Evolutionary conservation across 2,888 invertebrate genomes (phyloP), one percentile per base, ranked within the genome.

Genomic region (Podabrus alpinus): DNA sequence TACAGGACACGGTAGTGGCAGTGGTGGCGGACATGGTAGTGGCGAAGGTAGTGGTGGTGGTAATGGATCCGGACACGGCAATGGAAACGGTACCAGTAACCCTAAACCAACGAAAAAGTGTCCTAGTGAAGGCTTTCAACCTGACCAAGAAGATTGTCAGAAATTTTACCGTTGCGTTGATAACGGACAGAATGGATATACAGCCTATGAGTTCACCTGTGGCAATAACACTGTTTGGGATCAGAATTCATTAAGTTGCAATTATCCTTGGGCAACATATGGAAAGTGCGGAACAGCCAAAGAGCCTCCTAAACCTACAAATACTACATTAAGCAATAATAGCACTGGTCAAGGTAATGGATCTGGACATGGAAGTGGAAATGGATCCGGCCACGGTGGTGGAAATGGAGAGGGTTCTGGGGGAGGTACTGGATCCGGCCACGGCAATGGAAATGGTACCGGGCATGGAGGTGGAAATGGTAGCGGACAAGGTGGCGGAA

Each of bases 161-260:
- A 93, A 92, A 84, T 95, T 95, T 87, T 94, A 94, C 84, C 90
- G 94, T 79, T 95, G 95, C 86, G 94, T 94, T 17, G 88, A 89
- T 73, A 89, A 90, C 82, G 91, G 90, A 0, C 87, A 89, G 21
- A 90, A 90, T 75, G 88, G 89, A 3, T 93, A 88, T 81, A 91
- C 87, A 66, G 92, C 90, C 86, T 92, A 93, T 83, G 92, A 94
- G 77, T 95, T 94, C 84, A 88, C 88, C 13, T 95, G 95, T 85
- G 93, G 92, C 3, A 90, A 92, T 9, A 71, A 69, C 15, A 77
- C 75, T 13, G 80, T 79, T 13, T 79, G 78, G 79, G 80, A 79
- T 72, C 29, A 64, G 15, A 11, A 66, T 2, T 66, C 66, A 3
- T 64, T 64, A 21, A 62, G 75, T 10, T 79, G 80, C n/a, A 74